Base-by-base conservation (phyloP, 2,888 invertebrate genomes). In the Megaustenia siamemsis region DNA sequence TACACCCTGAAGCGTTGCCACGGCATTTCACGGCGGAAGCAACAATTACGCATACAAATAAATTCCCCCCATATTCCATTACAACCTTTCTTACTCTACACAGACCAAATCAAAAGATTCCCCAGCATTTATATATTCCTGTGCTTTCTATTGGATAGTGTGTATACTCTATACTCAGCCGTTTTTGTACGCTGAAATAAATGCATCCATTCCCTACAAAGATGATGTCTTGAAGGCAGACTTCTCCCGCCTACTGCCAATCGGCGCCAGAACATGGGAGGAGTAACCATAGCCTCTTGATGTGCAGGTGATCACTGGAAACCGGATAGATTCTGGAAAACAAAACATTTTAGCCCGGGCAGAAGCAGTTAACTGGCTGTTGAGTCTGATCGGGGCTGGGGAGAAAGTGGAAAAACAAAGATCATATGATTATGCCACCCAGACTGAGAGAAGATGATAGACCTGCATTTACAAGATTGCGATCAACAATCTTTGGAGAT, bases 221-320 rank as follows among this genome's bases (percentile, higher is more conserved):
- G 60, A 56, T 49, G 18, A 66, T 43, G 66, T 79, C 68, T 79
- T 32, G 68, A n/a, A 60, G 78, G 45, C 28, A 0, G 40, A 45
- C 21, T 56, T 35, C 32, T 38, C 49, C 82, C 71, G 60, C 73
- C 82, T 38, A n/a, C 82, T 73, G 73, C 73, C 82, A 71, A 71
- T 82, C 82, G 71, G 80, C 80, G 80, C 80, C 80, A 80, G 69
- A 80, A 80, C 80, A 80, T 69, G 80, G 79, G 80, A 69, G 69
- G 69, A 56, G 80, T 69, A 80, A 80, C 69, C n/a, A 49, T 69
- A 80, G 80, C 80, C 38, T 68, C 80, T 80, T 80, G 80, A 80
- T 69, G 80, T 69, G 69, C 35, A 49, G 80, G 28, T 18, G 35
- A 80, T 80, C 35, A 12, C 4, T 35, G 69, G 80, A 68, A 80